Evolutionary conservation across 64 coral and sea anemone genomes (phyloP).

Genomic region (Stichodactyla mertensii): DNA sequence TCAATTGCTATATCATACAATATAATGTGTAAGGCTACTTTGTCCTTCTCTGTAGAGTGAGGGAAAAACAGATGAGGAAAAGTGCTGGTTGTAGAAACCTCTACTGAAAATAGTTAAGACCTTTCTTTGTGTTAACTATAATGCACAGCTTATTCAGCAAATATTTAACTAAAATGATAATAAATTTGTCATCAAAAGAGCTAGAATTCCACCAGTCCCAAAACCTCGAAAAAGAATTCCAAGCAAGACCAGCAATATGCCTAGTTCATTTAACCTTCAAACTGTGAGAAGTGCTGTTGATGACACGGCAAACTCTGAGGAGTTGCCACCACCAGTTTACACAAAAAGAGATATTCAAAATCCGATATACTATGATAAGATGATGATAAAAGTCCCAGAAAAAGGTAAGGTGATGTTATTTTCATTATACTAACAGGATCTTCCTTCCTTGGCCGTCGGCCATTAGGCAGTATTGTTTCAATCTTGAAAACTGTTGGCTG

Average conservation of each 20-base stretch:
- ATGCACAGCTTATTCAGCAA: no score
- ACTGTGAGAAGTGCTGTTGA: not conserved
- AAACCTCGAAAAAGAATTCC: conserved; percentile 3
- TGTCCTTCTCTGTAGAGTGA: no score
- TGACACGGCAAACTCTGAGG: not conserved
- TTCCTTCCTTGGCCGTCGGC: not conserved
- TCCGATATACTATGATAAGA: not conserved
- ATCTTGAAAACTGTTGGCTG: no score
- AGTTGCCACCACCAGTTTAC: not conserved
- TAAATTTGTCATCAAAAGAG: not conserved
- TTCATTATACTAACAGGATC: not conserved
- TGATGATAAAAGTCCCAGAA: not conserved
- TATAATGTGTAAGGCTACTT: no score
- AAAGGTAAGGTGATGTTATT: not conserved
- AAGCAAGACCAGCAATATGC: not conserved
- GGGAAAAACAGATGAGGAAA: no score
- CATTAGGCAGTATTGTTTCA: no score
- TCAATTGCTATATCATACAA: no score
- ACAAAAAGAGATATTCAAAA: not conserved
- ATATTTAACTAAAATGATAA: no score
- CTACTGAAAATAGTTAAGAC: no score
- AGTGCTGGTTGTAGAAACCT: no score
- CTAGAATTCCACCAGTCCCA: not conserved
- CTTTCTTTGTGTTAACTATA: no score
- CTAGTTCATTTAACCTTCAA: not conserved